Evolutionary conservation across 1,140 invertebrate species (phyloP).

Genomic region (Drosophila sp.): DNA sequence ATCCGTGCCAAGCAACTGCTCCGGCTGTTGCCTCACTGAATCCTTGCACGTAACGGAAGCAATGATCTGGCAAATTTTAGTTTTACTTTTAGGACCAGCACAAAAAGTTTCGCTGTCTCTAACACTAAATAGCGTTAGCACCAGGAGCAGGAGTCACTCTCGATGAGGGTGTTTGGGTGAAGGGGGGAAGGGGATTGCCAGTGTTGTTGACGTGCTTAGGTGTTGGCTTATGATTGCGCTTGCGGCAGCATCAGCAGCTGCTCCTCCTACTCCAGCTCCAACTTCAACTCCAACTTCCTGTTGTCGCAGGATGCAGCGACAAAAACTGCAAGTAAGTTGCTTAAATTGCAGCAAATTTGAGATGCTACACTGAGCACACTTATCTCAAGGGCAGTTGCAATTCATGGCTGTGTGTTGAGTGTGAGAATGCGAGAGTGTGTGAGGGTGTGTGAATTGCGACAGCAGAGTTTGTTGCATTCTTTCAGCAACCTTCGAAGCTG

Average conservation of each 20-base stretch:
- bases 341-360: conserved; percentile 73
- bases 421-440: background rate
- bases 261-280: conserved; percentile 18
- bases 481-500: conserved; percentile 13
- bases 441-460: conserved; percentile 10
- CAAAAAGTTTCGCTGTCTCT: conserved; percentile 69
- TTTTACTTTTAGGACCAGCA: conserved; percentile 76
- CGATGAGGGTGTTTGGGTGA: conserved; percentile 53
- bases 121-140: conserved; percentile 72
- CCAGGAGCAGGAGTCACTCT: conserved; percentile 15
- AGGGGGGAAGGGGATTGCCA: conserved; percentile 21
- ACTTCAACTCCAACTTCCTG: conserved; percentile 14
- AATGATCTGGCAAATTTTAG: conserved; percentile 83
- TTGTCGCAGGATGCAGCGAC: conserved; percentile 62
- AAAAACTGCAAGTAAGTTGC: conserved; percentile 82
- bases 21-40: conserved; percentile 37
- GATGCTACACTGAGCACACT: conserved; percentile 66
- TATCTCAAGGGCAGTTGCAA: conserved; percentile 18
- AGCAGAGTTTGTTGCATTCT: conserved; percentile 26
- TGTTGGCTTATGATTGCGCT: conserved; percentile 81
- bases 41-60: conserved; percentile 80
- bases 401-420: too few species aligned
- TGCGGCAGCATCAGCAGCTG: conserved; percentile 61
- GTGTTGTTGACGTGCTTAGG: conserved; percentile 81
- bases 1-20: conserved; percentile 54